Base-by-base conservation (phyloP, 1,140 invertebrate genomes). In the Caenorhabditis brenneri region DNA sequence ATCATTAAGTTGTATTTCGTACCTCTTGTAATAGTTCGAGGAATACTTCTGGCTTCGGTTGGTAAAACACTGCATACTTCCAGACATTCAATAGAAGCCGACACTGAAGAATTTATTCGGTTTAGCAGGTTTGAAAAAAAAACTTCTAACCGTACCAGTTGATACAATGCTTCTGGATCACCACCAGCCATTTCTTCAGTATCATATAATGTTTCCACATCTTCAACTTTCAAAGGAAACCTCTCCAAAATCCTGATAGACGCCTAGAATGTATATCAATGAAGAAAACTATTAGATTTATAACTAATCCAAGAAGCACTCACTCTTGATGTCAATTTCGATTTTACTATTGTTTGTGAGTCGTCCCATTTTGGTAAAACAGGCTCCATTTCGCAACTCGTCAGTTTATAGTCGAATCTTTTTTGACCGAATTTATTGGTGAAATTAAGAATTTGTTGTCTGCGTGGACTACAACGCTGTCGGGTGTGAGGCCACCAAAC, bases 181-280 rank as follows among this genome's bases (percentile, higher is more conserved):
- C 65, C 65, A 7, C 65, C 65, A 12, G 65, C 36, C 65, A 74
- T 74, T 24, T 74, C 65, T 74, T 74, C 65, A 22, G 33, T 1
- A 1, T 46, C n/a, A 19, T 42, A 74, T 5, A 74, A 36, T 24
- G 65, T 42, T 46, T 42, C 22, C 3, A 74, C 65, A 24, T 74
- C 36, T 1, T 42, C n/a, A 12, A 24, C n/a, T 42, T 42, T 42
- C 65, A 74, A 2, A 24, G 65, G 65, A 27, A 42, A 74, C 22
- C 36, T 12, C 36, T 74, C 65, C n/a, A 74, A 27, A 33, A 74
- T 74, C 10, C 65, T 15, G 9, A 74, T 74, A 0, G 65, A 74
- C 0, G 36, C 65, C 65, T 74, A n/a, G 22, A 15, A 51, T 0
- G 0, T 19, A n/a, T 12, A 27, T n/a, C 19, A 10, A 55, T 27